Base-by-base conservation (phyloP, 1,140 invertebrate species). In the Anadara kagoshimensis region DNA sequence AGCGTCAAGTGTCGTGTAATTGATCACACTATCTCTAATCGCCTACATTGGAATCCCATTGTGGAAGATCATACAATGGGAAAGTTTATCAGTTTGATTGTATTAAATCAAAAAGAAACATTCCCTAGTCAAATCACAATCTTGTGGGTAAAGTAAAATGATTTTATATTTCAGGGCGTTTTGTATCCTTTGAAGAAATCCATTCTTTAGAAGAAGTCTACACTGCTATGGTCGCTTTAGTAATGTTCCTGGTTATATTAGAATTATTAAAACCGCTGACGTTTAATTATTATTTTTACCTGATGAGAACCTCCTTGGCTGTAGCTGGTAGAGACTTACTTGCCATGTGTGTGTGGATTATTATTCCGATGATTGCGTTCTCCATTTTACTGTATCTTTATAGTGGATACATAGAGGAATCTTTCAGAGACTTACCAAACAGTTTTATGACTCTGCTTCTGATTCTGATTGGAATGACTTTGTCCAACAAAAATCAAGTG, bases 251-350 rank as follows among this genome's bases (percentile, higher is more conserved):
- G 16, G 43, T 63, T 4, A 73, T 71, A 1, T 41, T 81, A 18
- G 51, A 67, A 18, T 54, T 81, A n/a, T 57, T 81, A 41, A 61
- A 66, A 22, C 76, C 76, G 0, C 45, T 81, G 29, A 58, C 70
- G 18, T 67, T 81, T 49, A 78, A 78, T 49, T 74, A 59, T 24
- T 49, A 81, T 63, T 65, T 81, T n/a, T 72, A 69, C 49, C 62
- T 75, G 41, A 62, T 81, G 58, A 41, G 58, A n/a, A 24, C 24
- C 12, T 76, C 76, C n/a, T 44, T 81, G 16, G 44, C 58, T 0
- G 54, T 56, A 14, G 59, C 68, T 5, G 59, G 53, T 47, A 18
- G 1, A 14, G 47, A 54, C 14, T 58, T 81, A 14, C 10, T 69
- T 1, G 54, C 49, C n/a, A 64, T 75, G n/a, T 43, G 41, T 11